Conservation (phyloP, 2,113 vertebrate genomes). For the Dendropsophus ebraccatus region DNA sequence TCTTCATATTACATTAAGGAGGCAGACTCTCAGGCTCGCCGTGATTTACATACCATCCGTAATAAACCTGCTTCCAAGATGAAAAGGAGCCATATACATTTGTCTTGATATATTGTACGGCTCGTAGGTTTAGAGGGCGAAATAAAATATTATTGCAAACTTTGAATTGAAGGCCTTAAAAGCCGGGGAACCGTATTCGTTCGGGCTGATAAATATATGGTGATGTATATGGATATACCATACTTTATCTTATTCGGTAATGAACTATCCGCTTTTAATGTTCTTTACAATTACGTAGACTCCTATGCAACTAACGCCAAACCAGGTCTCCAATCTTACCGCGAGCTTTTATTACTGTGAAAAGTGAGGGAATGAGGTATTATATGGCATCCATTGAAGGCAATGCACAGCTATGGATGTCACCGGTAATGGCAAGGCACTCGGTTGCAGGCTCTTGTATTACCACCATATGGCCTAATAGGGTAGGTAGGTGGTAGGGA, state of each 20-base stretch:
- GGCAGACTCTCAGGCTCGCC: conserved; percentile 43
- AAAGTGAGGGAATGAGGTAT: background rate
- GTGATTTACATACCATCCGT: conserved; percentile 56
- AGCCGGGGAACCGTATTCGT: background rate
- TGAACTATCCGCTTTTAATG: background rate
- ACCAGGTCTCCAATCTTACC: background rate
- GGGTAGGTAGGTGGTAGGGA: too few species aligned
- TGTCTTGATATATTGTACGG: conserved; percentile 2
- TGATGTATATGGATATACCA: background rate
- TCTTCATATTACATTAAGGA: conserved; percentile 58
- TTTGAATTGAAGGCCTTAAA: background rate
- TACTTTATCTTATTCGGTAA: background rate
- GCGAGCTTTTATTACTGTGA: background rate
- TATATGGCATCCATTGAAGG: background rate
- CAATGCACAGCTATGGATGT: background rate
- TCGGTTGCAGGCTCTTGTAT: background rate
- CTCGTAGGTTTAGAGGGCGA: background rate
- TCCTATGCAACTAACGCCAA: too few species aligned
- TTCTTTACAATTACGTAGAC: too few species aligned
- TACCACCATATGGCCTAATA: background rate
- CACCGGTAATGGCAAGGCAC: background rate
- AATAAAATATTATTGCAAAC: conserved; percentile 16
- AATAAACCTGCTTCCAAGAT: conserved; percentile 37
- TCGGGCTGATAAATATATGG: background rate
- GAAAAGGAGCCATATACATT: background rate